phyloP scores from a whole-genome alignment of 23 tunicate genomes.

The Clavelina lepadiformis region DNA sequence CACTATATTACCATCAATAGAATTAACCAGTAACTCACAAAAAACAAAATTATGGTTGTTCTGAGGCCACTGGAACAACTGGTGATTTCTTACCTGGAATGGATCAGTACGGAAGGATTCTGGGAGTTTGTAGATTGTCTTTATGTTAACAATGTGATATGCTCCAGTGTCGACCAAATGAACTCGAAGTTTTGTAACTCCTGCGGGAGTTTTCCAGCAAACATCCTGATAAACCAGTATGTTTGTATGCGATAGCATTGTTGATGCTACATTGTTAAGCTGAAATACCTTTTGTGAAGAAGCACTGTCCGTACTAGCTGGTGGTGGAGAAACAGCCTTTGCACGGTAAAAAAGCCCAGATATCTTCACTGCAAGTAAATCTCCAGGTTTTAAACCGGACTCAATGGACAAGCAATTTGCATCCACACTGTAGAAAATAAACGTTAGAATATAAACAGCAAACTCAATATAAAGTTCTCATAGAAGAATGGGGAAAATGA shows the following conservation, averaged over 20 bases:
- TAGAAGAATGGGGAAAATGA: neutral
- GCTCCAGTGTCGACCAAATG: conserved; percentile 59
- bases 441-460: neutral
- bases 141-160: conserved; percentile 12
- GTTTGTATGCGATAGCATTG: neutral
- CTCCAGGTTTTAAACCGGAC: neutral
- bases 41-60: too few relatives aligned
- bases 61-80: too few relatives aligned
- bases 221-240: neutral
- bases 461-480: neutral
- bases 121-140: conserved; percentile 32
- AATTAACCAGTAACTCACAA: neutral
- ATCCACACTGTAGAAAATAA: neutral
- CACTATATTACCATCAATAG: neutral
- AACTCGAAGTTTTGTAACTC: conserved; percentile 51
- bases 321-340: conserved; percentile 6
- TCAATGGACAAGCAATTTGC: neutral
- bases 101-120: conserved; percentile 10
- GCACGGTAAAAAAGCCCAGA: conserved; percentile 11
- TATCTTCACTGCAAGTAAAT: neutral
- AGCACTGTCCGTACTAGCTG: conserved; percentile 7
- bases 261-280: neutral
- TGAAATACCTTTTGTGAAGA: too few relatives aligned
- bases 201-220: conserved; percentile 52
- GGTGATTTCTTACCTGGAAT: conserved; percentile 69